A percentile compares a stretch with the other conserved stretches of the same genome.
Evolutionary conservation across 1,140 invertebrate species (phyloP).

Genomic region (Neodiprion virginianus): DNA sequence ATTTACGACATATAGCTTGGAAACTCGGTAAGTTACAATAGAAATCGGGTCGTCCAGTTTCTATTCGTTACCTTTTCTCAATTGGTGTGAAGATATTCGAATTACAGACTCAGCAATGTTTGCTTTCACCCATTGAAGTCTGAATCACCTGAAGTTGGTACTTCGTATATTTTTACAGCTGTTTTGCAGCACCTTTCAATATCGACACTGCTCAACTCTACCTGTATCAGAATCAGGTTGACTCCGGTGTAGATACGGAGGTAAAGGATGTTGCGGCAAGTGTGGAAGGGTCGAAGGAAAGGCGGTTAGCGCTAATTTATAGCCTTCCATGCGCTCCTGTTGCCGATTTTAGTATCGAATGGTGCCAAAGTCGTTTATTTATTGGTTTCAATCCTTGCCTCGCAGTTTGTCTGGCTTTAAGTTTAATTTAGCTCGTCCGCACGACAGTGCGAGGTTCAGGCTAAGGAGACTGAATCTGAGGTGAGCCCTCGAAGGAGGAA

Average conservation of each 20-base stretch:
- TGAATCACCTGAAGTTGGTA: background rate
- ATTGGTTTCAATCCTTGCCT: conserved; percentile 34
- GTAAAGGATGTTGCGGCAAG: background rate
- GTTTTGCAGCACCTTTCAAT: too few relatives aligned
- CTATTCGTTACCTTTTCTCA: too few relatives aligned
- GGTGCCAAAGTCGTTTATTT: conserved; percentile 43
- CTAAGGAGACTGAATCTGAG: background rate
- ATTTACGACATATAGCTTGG: too few relatives aligned
- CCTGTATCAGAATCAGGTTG: too few relatives aligned
- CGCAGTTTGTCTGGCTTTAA: conserved; percentile 37
- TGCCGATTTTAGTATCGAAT: conserved; percentile 35
- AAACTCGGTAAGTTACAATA: too few relatives aligned
- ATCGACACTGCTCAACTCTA: too few relatives aligned
- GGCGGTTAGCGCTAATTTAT: conserved; percentile 32
- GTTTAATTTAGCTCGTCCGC: conserved; percentile 36
- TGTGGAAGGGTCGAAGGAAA: background rate
- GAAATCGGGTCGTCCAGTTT: too few relatives aligned
- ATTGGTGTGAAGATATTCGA: too few relatives aligned
- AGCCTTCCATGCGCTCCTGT: conserved; percentile 30
- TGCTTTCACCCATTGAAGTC: background rate
- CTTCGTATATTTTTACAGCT: too few relatives aligned
- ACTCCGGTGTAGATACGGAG: background rate
- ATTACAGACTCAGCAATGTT: too few relatives aligned
- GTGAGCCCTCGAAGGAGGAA: background rate
- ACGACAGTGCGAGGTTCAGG: background rate